A percentile compares a stretch with the other conserved stretches of the same genome.
These are phyloP conservation scores for Geotrypetes seraphini DNA, from an alignment of 2,797 vertebrate species.

Conservation along the genomic window DNA sequence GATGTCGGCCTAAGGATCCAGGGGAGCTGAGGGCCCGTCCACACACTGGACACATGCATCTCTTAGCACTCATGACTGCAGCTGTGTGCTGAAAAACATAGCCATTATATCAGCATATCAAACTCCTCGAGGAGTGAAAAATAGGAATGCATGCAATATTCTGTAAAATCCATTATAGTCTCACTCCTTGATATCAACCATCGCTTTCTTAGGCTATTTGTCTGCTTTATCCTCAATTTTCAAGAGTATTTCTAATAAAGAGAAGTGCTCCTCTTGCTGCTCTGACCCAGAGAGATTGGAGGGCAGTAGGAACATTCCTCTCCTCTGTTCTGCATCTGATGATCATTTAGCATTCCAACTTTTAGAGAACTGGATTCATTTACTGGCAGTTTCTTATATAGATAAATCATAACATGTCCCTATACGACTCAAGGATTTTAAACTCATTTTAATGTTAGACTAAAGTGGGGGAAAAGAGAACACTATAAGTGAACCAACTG, in stretches of 20 bases:
- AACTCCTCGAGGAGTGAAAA: not conserved
- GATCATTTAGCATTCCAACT: no score
- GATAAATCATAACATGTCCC: no score
- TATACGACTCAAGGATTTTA: no score
- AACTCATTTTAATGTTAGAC: no score
- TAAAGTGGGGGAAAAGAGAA: no score
- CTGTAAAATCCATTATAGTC: not conserved
- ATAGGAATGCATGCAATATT: not conserved
- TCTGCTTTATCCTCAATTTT: not conserved
- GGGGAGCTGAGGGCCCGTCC: slow-evolving; percentile 92
- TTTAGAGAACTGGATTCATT: no score
- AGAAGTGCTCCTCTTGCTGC: not conserved
- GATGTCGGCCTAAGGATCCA: slow-evolving; percentile 87
- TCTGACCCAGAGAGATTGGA: not conserved
- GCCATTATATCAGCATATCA: not conserved
- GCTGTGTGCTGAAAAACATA: slow-evolving; percentile 75
- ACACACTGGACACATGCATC: slow-evolving; percentile 90
- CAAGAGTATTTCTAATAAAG: not conserved
- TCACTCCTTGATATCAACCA: slow-evolving; percentile 7
- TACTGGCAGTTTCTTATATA: no score
- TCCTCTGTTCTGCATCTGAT: no score
- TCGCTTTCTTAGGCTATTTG: not conserved
- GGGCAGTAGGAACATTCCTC: no score
- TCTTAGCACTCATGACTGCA: slow-evolving; percentile 84
- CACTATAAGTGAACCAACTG: no score